phyloP scores from a whole-genome alignment of 2,113 vertebrate genomes.

The Sus scrofa region T2T-Sscrofa CM000816.6:96082501-96083000 shows the following conservation, averaged over 20 bases:
- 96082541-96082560: not conserved
- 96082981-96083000: constrained; percentile 33
- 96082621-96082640: not conserved
- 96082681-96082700: not conserved
- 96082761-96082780: not conserved
- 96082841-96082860: not conserved
- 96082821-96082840: not conserved
- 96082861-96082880: not conserved
- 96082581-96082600: not conserved
- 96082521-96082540: not conserved
- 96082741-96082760: not conserved
- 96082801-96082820: not conserved
- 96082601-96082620: not conserved
- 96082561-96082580: not conserved
- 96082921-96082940: not conserved
- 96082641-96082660: not conserved
- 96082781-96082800: not conserved
- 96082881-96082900: not conserved
- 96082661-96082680: not conserved
- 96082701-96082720: not conserved
- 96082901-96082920: not conserved
- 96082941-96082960: not conserved
- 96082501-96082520: not conserved
- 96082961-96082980: not conserved
- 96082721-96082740: not conserved